Evolutionary conservation across 2,797 vertebrate species (phyloP).

Genomic region (Vespertilio murinus): DNA sequence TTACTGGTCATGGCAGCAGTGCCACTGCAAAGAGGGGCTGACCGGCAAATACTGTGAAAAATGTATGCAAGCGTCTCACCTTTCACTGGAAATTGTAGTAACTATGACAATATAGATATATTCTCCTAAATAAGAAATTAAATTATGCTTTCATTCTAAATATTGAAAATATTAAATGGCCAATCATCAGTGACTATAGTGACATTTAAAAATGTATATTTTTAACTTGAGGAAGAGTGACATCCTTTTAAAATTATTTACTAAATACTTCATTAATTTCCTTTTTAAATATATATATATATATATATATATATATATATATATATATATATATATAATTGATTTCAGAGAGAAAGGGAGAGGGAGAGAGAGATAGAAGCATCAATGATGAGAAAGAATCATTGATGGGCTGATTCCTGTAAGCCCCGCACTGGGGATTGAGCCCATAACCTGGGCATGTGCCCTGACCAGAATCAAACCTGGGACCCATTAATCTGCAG

Average conservation of each 20-base stretch:
- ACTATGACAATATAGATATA: not conserved
- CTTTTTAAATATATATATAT: not conserved
- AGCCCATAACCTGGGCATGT: too few relatives aligned
- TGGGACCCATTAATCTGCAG: too few relatives aligned
- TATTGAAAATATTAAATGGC: not conserved
- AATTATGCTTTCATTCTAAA: not conserved
- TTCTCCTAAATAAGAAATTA: not conserved
- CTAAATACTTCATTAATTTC: not conserved
- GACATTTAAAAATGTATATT: not conserved
- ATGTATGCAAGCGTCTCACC: constrained; percentile 85
- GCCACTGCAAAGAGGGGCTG: constrained; percentile 93
- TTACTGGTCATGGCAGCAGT: constrained; percentile 98
- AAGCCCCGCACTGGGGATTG: too few relatives aligned
- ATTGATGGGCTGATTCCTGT: too few relatives aligned
- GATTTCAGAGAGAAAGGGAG: too few relatives aligned
- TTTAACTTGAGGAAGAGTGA: not conserved
- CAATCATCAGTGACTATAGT: not conserved
- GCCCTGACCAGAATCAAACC: too few relatives aligned
- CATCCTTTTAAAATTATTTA: not conserved
- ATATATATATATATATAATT: too few relatives aligned
- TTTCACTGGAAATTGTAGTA: not conserved
- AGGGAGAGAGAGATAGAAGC: too few relatives aligned
- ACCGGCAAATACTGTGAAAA: constrained; percentile 96
- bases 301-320: too few relatives aligned
- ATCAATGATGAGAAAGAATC: too few relatives aligned